Percentiles rank a stretch among this genome's conserved stretches.
phyloP scores from a whole-genome alignment of 2,113 vertebrate species.

The Herpetotheres cachinnans region DNA sequence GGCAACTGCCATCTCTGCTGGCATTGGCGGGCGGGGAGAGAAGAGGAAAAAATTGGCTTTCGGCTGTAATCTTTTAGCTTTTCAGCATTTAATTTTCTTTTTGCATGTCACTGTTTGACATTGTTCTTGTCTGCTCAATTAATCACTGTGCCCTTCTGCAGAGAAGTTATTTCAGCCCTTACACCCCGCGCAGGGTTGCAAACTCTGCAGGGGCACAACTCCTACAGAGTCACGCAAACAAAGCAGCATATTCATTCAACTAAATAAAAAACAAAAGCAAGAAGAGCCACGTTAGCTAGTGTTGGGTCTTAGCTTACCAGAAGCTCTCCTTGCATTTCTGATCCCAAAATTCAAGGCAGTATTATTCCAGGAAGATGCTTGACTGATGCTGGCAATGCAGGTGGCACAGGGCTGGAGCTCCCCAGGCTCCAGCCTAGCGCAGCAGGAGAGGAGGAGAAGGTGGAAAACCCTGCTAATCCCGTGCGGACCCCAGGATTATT shows the following conservation, averaged over 20 bases:
- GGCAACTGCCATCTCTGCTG: neutral
- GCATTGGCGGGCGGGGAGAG: fast-evolving
- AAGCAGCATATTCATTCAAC: neutral
- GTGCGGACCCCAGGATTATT: neutral
- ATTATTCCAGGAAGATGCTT: neutral
- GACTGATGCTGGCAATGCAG: neutral
- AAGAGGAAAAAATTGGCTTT: neutral
- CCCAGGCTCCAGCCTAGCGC: neutral
- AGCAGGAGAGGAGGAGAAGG: neutral
- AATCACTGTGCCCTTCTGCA: neutral
- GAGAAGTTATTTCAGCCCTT: neutral
- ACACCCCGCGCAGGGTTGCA: neutral
- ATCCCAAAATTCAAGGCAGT: neutral
- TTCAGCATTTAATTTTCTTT: neutral
- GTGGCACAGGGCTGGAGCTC: neutral
- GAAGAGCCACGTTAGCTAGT: neutral
- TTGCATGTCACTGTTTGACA: neutral
- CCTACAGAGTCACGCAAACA: neutral
- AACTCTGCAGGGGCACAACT: neutral
- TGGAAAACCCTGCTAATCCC: neutral
- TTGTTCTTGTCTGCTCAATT: neutral
- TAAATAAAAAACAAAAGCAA: neutral
- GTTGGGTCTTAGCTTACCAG: neutral
- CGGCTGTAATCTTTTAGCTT: neutral
- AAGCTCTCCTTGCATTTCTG: neutral